phyloP scores from a whole-genome alignment of 2,797 vertebrate genomes.

The Myotis vivesi region DNA sequence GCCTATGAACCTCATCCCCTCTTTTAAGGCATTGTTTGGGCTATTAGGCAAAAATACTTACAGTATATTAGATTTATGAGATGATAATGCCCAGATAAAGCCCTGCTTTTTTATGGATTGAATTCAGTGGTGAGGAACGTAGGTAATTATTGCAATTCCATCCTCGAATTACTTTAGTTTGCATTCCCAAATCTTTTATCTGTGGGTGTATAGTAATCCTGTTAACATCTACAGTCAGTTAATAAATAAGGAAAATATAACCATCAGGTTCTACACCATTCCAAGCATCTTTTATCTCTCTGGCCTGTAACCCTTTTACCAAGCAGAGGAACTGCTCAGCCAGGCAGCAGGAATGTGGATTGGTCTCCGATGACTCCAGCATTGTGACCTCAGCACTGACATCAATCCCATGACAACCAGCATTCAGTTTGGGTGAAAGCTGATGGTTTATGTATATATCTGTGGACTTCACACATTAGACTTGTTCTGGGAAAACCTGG shows the following conservation, averaged over 20 bases:
- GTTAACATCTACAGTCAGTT: not conserved
- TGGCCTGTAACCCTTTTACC: not conserved
- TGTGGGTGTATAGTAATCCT: not conserved
- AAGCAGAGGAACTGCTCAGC: not conserved
- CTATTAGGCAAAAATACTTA: not conserved
- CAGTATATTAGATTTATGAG: not conserved
- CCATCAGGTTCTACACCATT: not conserved
- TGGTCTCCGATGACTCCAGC: not conserved
- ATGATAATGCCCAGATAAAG: not conserved
- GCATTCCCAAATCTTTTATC: not conserved
- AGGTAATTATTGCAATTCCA: not conserved
- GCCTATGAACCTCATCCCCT: not conserved
- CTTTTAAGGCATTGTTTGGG: not conserved
- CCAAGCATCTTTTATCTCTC: conserved; percentile 1
- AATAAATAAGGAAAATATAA: conserved; percentile 16
- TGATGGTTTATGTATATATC: not conserved
- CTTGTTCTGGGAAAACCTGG: not conserved
- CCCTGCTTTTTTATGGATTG: not conserved
- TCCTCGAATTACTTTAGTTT: conserved; percentile 2
- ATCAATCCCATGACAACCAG: conserved; percentile 18
- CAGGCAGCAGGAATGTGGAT: not conserved
- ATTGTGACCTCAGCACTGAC: conserved; percentile 33
- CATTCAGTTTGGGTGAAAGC: conserved; percentile 28
- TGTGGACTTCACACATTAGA: not conserved
- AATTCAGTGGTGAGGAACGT: not conserved